These are phyloP conservation scores for Chelmon rostratus DNA, from an alignment of 2,797 vertebrate genomes.

Conservation along the genomic window DNA sequence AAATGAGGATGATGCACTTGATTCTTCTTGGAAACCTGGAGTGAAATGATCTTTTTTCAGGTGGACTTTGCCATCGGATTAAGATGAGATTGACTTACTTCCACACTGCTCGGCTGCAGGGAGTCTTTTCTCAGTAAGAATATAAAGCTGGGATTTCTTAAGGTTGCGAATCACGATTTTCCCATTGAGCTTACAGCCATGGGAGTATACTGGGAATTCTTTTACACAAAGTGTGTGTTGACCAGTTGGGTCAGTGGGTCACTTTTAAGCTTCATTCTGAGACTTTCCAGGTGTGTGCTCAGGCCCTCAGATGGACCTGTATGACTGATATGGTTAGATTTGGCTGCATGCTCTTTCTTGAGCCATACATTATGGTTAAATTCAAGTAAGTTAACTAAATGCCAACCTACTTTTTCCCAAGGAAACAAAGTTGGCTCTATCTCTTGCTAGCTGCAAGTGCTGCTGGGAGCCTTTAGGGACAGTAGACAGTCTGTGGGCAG, in stretches of 20 bases:
- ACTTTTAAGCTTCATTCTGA: constrained; percentile 3
- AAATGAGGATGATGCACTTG: constrained; percentile 42
- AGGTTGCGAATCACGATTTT: constrained; percentile 2
- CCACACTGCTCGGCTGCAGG: constrained; percentile 18
- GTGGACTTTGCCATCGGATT: constrained; percentile 52
- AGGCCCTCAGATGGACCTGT: neutral
- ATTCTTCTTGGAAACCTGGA: constrained; percentile 47
- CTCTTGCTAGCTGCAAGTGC: constrained; percentile 33
- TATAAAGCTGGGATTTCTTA: constrained; percentile 17
- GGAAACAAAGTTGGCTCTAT: constrained; percentile 34
- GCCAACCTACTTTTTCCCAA: constrained; percentile 24
- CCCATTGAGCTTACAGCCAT: neutral
- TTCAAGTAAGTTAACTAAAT: constrained; percentile 26
- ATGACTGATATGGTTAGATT: neutral
- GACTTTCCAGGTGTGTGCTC: neutral
- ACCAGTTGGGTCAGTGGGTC: constrained; percentile 9
- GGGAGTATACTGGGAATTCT: neutral
- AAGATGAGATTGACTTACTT: constrained; percentile 58
- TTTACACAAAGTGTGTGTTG: neutral
- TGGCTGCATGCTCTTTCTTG: neutral
- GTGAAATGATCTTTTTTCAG: constrained; percentile 34
- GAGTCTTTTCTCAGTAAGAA: constrained; percentile 2
- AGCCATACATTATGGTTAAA: neutral
- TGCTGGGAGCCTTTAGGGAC: constrained; percentile 63
- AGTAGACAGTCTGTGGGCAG: constrained; percentile 68